Conservation (phyloP, 2,888 invertebrate genomes). For the Willowsia nigromaculata region DNA sequence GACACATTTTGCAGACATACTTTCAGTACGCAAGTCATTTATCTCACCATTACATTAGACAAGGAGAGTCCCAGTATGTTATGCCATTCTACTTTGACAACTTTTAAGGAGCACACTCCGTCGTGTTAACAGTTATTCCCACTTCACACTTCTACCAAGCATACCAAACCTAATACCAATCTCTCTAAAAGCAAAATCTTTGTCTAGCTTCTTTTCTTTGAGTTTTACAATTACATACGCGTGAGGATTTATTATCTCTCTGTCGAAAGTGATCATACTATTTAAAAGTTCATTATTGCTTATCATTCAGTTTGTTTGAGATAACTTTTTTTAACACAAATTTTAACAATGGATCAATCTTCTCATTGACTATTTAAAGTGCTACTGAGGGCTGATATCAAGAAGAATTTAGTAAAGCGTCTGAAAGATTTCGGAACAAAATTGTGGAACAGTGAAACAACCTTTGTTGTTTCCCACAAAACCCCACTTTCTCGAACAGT, state of each 20-base stretch:
- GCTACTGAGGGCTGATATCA: not conserved
- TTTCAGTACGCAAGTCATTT: not conserved
- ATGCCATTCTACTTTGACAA: slow-evolving; percentile 58
- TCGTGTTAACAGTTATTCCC: slow-evolving; percentile 9
- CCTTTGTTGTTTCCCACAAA: not conserved
- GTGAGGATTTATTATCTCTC: not conserved
- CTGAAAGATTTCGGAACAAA: not conserved
- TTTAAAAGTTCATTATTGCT: not conserved
- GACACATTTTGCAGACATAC: not conserved
- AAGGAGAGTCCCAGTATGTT: not conserved
- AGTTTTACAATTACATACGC: not conserved
- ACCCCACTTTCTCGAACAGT: not conserved
- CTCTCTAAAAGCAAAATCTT: not conserved
- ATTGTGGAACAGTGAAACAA: not conserved
- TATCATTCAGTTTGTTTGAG: not conserved
- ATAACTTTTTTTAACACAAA: not conserved
- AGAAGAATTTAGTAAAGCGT: not conserved
- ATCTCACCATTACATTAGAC: not conserved
- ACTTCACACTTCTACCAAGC: not conserved
- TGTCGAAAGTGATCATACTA: not conserved
- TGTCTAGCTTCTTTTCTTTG: not conserved
- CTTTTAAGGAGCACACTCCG: slow-evolving; percentile 46
- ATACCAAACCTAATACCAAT: not conserved
- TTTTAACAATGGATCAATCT: not conserved
- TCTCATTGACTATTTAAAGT: slow-evolving; percentile 8